Percentiles rank a stretch among this genome's conserved stretches.
phyloP scores from a whole-genome alignment of 1,140 invertebrate genomes.

The Diprion similis region DNA sequence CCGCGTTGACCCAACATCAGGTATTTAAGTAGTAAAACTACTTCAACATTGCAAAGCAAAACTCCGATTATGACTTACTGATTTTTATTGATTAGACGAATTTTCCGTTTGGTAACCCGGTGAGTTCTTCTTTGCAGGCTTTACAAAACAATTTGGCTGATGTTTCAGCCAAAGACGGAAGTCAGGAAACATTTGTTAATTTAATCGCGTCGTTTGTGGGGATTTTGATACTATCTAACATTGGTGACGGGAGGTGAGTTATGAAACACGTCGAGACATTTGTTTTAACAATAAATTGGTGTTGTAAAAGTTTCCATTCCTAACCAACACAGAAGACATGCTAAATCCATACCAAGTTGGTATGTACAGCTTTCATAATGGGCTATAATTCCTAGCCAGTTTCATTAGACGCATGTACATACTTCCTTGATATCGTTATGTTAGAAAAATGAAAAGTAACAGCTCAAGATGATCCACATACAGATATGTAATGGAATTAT shows the following conservation, averaged over 20 bases:
- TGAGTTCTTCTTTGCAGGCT: slow-evolving; percentile 63
- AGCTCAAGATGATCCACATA: slow-evolving; percentile 19
- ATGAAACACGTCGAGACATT: neutral
- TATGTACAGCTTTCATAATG: too few species aligned
- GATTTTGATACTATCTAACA: slow-evolving; percentile 76
- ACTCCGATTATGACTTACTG: too few species aligned
- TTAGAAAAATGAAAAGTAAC: slow-evolving; percentile 12
- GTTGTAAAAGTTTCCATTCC: neutral
- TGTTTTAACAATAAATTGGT: neutral
- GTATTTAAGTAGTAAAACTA: slow-evolving; percentile 38
- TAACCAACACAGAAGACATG: neutral
- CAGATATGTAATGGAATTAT: slow-evolving; percentile 73
- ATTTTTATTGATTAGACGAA: too few species aligned
- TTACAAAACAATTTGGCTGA: slow-evolving; percentile 89
- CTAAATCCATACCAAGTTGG: too few species aligned
- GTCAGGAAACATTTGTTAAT: slow-evolving; percentile 96
- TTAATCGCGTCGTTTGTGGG: slow-evolving; percentile 81
- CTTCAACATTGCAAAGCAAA: too few species aligned
- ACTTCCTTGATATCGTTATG: neutral
- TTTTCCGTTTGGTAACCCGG: neutral
- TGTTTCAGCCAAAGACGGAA: slow-evolving; percentile 94
- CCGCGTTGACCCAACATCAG: slow-evolving; percentile 92
- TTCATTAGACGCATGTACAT: slow-evolving; percentile 26
- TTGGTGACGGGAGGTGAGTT: slow-evolving; percentile 64
- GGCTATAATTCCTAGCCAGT: slow-evolving; percentile 22